These are phyloP conservation scores for Enteromius anoplus DNA, from an alignment of 2,797 vertebrate species.

Conservation along the genomic window DNA sequence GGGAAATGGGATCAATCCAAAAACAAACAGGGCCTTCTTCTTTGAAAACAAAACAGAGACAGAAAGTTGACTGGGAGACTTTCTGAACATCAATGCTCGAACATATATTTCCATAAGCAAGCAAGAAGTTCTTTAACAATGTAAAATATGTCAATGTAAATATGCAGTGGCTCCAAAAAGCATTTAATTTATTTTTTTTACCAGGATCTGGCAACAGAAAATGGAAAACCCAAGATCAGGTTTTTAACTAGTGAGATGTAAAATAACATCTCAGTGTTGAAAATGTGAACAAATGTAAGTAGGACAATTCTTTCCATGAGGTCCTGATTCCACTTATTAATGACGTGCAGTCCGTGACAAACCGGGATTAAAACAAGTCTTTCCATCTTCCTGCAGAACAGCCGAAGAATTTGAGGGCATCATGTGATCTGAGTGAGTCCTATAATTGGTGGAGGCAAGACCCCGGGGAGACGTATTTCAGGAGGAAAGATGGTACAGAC, in stretches of 20 bases:
- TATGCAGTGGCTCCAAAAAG: neutral
- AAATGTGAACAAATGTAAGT: conserved; percentile 32
- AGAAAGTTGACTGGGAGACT: conserved; percentile 10
- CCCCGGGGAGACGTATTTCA: conserved; percentile 7
- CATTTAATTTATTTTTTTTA: neutral
- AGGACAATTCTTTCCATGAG: conserved; percentile 20
- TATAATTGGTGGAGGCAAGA: conserved; percentile 24
- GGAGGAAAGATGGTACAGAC: conserved; percentile 1
- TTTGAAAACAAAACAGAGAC: conserved; percentile 19
- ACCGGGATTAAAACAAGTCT: conserved; percentile 22
- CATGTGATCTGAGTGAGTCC: conserved; percentile 15
- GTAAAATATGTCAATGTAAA: neutral
- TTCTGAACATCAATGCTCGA: neutral
- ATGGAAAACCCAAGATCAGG: conserved; percentile 31
- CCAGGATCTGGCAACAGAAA: conserved; percentile 32
- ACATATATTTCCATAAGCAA: neutral
- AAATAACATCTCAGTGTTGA: conserved; percentile 4
- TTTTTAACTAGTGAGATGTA: conserved; percentile 1
- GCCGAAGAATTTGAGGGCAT: neutral
- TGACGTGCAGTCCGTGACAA: conserved; percentile 18
- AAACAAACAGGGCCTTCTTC: conserved; percentile 38
- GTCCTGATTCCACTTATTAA: conserved; percentile 27
- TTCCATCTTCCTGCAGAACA: conserved; percentile 26
- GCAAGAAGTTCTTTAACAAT: neutral
- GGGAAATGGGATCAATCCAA: conserved; percentile 33